Conservation (phyloP, 2,113 vertebrate species). For the Microtus richardsoni region DNA sequence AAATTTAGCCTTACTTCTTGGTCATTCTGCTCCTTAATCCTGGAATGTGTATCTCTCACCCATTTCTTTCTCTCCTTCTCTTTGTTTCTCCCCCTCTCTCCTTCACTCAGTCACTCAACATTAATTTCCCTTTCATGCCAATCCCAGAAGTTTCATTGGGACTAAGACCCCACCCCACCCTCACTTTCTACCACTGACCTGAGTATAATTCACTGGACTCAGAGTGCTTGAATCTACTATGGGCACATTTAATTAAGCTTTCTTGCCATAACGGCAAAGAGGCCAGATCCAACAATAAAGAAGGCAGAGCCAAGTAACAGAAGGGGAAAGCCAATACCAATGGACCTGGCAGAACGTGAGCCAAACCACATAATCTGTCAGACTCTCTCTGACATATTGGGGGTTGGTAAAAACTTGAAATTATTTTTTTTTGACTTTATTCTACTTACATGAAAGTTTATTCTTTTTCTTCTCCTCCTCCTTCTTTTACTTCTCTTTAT, state of each 20-base stretch:
- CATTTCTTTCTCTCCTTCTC: neutral
- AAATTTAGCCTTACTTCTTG: neutral
- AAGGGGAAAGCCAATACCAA: neutral
- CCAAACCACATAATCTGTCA: neutral
- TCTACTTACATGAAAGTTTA: neutral
- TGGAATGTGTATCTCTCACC: neutral
- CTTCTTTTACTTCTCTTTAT: neutral
- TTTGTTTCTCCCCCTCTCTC: neutral
- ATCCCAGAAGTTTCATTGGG: neutral
- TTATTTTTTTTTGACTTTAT: neutral
- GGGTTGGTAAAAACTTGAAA: neutral
- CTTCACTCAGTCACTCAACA: neutral
- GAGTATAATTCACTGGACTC: neutral
- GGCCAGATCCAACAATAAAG: neutral
- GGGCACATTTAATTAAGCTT: neutral
- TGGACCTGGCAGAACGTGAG: neutral
- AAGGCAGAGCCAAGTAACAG: neutral
- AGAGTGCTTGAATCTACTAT: neutral
- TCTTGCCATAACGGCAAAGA: neutral
- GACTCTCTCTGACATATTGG: neutral
- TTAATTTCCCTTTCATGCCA: neutral
- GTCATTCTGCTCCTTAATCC: neutral
- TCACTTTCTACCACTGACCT: neutral
- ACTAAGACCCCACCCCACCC: neutral
- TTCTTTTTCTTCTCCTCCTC: conserved; percentile 11